A percentile compares a stretch with the other conserved stretches of the same genome.
These are phyloP conservation scores for Callipepla squamata DNA, from an alignment of 2,113 vertebrate genomes.

Conservation along the genomic window DNA sequence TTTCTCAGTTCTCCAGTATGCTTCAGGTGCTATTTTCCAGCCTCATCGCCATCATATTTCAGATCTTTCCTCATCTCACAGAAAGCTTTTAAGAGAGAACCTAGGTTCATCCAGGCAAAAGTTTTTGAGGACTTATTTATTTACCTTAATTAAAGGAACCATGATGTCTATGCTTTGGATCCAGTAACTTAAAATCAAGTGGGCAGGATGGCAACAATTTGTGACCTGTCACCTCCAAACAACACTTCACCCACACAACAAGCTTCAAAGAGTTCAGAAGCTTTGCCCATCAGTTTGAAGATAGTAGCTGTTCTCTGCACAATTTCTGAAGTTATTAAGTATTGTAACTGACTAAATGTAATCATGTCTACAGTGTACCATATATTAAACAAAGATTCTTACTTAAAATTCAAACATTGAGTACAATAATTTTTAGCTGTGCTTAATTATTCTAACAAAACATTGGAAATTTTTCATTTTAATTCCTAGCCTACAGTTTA, in stretches of 20 bases:
- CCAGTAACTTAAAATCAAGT: not conserved
- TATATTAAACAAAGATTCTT: not conserved
- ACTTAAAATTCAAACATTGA: not conserved
- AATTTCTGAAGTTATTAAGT: not conserved
- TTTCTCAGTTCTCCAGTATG: not conserved
- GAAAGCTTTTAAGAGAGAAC: not conserved
- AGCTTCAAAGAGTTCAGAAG: not conserved
- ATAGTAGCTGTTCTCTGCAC: not conserved
- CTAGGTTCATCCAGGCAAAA: not conserved
- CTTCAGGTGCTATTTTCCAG: not conserved
- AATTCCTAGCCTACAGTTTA: not conserved
- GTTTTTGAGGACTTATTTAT: not conserved
- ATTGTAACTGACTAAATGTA: not conserved
- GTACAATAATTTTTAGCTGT: not conserved
- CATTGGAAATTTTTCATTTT: not conserved
- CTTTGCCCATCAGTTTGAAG: not conserved
- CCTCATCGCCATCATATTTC: not conserved
- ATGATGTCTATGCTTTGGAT: not conserved
- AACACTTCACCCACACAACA: not conserved
- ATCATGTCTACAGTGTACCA: not conserved
- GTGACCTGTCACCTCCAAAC: not conserved
- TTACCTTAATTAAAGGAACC: not conserved
- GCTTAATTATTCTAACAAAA: not conserved
- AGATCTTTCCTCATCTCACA: not conserved
- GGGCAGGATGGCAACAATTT: not conserved